phyloP scores from a whole-genome alignment of 2,797 vertebrate species.

The Aldrovandia affinis region DNA sequence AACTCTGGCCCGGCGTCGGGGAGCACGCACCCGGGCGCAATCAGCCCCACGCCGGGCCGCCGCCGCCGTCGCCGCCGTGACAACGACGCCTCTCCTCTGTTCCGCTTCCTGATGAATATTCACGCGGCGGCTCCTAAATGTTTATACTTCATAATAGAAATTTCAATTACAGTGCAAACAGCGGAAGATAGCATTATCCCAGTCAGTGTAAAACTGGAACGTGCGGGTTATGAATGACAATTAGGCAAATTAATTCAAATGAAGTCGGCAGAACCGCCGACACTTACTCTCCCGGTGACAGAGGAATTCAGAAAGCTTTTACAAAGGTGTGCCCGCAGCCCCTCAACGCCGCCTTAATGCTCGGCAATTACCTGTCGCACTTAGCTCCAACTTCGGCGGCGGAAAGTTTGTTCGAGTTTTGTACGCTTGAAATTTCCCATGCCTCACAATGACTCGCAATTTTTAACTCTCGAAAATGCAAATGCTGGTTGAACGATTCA shows the following conservation, averaged over 20 bases:
- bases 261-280: conserved; percentile 71
- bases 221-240: conserved; percentile 78
- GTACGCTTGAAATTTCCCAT: not conserved
- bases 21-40: conserved; percentile 71
- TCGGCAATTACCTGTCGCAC: conserved; percentile 51
- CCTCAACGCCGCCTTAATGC: conserved; percentile 46
- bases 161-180: conserved; percentile 84
- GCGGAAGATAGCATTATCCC: conserved; percentile 75
- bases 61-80: conserved; percentile 70
- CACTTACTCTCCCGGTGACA: conserved; percentile 66
- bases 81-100: conserved; percentile 63
- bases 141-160: conserved; percentile 84
- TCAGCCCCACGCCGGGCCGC: conserved; percentile 65
- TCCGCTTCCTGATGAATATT: conserved; percentile 83
- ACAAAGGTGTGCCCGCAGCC: conserved; percentile 57
- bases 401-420: not conserved
- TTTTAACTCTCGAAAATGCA: not conserved
- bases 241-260: conserved; percentile 82
- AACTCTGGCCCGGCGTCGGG: conserved; percentile 61
- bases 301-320: conserved; percentile 57
- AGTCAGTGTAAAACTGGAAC: conserved; percentile 71
- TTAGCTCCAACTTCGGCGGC: conserved; percentile 12
- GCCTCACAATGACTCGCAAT: not conserved
- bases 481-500: not conserved
- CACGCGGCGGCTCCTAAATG: conserved; percentile 75